Conservation (phyloP, 2,113 vertebrate species). For the Andinoacara biseriatus region DNA sequence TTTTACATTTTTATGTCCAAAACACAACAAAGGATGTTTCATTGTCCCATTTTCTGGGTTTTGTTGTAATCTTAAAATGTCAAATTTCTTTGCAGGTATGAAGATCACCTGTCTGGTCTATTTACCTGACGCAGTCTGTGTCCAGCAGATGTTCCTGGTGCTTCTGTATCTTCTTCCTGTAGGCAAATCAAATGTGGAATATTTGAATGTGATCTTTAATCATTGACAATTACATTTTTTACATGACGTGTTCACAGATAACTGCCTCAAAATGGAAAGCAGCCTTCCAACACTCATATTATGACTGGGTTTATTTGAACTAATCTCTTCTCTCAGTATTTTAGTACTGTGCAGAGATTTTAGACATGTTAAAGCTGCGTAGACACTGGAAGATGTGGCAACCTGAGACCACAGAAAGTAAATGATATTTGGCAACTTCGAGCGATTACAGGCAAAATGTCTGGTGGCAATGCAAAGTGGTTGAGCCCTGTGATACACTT, state of each 20-base stretch:
- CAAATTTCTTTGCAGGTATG: not conserved
- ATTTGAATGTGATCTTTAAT: constrained; percentile 11
- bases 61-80: not conserved
- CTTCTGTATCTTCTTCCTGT: constrained; percentile 85
- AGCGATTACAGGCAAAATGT: not conserved
- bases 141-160: constrained; percentile 87
- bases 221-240: not conserved
- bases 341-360: not conserved
- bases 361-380: not conserved
- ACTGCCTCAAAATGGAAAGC: not conserved
- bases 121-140: constrained; percentile 82
- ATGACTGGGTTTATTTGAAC: not conserved
- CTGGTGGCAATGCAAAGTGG: not conserved
- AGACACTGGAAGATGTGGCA: not conserved
- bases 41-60: not conserved
- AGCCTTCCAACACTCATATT: not conserved
- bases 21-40: not conserved
- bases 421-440: too few species aligned
- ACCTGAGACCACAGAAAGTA: not conserved
- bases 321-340: not conserved
- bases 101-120: not conserved
- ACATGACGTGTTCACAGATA: not conserved
- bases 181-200: not conserved
- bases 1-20: not conserved
- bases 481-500: not conserved